Conservation (phyloP, 2,888 invertebrate species). For the Eucera pruinosa region DNA sequence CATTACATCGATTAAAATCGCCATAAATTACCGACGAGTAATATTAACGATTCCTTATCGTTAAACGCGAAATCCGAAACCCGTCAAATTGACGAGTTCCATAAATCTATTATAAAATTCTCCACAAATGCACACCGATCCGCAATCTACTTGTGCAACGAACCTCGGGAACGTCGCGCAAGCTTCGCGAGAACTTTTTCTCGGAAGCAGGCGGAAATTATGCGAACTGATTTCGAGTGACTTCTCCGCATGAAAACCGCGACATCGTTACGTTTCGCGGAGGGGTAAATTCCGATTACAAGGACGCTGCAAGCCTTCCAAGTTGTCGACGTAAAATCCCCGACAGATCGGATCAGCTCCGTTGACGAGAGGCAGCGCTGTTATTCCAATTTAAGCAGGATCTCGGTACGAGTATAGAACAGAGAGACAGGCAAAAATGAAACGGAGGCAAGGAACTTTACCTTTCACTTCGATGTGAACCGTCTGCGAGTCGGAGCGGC, state of each 20-base stretch:
- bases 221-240: too few species aligned
- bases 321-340: constrained; percentile 34
- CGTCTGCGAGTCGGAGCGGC: constrained; percentile 89
- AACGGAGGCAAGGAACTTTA: constrained; percentile 67
- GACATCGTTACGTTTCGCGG: constrained; percentile 17
- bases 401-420: neutral
- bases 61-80: too few species aligned
- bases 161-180: too few species aligned
- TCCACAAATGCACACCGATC: too few species aligned
- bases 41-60: too few species aligned
- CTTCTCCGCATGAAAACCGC: constrained; percentile 17
- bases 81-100: too few species aligned
- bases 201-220: too few species aligned
- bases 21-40: too few species aligned
- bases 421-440: neutral
- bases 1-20: too few species aligned
- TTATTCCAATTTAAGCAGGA: constrained; percentile 60
- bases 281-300: constrained; percentile 41
- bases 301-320: neutral
- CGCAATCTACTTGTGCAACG: too few species aligned
- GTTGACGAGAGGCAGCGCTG: constrained; percentile 34
- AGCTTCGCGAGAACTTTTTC: too few species aligned
- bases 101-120: too few species aligned
- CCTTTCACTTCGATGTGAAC: constrained; percentile 85
- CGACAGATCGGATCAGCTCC: constrained; percentile 49